A percentile compares a stretch with the other conserved stretches of the same genome.
Evolutionary conservation across 2,888 invertebrate genomes (phyloP).

Genomic region (Neria commutata): DNA sequence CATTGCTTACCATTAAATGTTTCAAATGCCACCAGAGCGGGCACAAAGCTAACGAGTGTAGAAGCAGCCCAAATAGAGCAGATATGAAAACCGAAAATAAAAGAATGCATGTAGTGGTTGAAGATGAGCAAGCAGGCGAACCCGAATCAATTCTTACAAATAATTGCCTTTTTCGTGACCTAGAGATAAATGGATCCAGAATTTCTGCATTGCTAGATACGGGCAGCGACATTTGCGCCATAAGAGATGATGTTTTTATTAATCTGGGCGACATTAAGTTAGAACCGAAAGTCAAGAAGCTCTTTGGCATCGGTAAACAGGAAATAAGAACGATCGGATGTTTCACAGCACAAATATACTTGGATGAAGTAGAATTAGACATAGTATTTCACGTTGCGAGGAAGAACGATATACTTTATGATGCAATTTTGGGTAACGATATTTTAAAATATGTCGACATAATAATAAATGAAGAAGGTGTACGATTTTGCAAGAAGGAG

Average conservation of each 20-base stretch:
- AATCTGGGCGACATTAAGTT: not conserved
- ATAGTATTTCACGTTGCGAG: slow-evolving; percentile 16
- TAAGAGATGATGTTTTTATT: slow-evolving; percentile 3
- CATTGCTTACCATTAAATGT: slow-evolving; percentile 1
- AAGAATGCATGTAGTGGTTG: not conserved
- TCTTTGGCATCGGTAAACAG: slow-evolving; percentile 5
- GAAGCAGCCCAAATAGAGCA: not conserved
- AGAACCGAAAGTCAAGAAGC: not conserved
- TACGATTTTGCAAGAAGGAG: not conserved
- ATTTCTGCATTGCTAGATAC: slow-evolving; percentile 23
- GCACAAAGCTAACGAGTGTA: not conserved
- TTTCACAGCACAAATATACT: not conserved
- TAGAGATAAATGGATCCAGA: not conserved
- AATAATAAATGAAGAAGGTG: not conserved
- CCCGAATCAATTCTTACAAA: not conserved
- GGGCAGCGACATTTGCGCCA: slow-evolving; percentile 16
- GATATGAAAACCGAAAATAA: not conserved
- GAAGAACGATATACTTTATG: slow-evolving; percentile 12
- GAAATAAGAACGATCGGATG: slow-evolving; percentile 4
- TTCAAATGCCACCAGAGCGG: not conserved
- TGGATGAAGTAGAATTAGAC: slow-evolving; percentile 11
- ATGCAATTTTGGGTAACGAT: slow-evolving; percentile 18
- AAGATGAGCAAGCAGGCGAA: not conserved
- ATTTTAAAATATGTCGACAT: slow-evolving; percentile 10
- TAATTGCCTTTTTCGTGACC: slow-evolving; percentile 15